Percentiles rank a stretch among this genome's conserved stretches.
Conservation (phyloP, 2,888 invertebrate species). For the Nebria salina region DNA sequence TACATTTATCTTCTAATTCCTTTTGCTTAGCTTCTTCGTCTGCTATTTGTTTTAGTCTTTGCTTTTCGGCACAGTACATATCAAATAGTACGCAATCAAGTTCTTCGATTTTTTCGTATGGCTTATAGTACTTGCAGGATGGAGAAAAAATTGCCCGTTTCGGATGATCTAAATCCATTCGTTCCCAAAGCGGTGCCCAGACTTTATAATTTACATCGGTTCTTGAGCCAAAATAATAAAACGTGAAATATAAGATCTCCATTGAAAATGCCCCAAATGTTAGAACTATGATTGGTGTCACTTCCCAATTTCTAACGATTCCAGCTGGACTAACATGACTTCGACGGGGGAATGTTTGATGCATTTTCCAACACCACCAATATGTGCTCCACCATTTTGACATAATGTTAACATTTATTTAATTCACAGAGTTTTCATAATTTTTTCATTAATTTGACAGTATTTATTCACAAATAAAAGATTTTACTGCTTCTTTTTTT, state of each 20-base stretch:
- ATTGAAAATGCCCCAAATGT: neutral
- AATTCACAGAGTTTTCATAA: neutral
- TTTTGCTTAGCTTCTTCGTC: neutral
- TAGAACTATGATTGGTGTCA: slow-evolving; percentile 13
- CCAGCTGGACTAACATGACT: neutral
- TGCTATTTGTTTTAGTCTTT: slow-evolving; percentile 2
- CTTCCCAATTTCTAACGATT: slow-evolving; percentile 22
- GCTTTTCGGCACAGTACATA: slow-evolving; percentile 22
- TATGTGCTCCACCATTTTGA: neutral
- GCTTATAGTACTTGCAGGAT: neutral
- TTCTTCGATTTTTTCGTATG: neutral
- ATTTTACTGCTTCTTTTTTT: neutral
- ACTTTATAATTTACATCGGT: slow-evolving; percentile 18
- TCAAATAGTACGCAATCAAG: slow-evolving; percentile 9
- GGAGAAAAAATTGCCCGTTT: neutral
- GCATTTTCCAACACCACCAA: neutral
- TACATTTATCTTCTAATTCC: neutral
- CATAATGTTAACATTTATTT: slow-evolving; percentile 1
- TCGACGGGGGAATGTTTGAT: slow-evolving; percentile 2
- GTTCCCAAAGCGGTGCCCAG: slow-evolving; percentile 19
- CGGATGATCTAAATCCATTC: slow-evolving; percentile 25
- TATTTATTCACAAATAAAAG: slow-evolving; percentile 3
- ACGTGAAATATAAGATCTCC: neutral
- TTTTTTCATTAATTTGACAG: neutral
- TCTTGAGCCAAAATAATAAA: slow-evolving; percentile 13